Percentiles rank a stretch among this genome's conserved stretches.
phyloP scores from a whole-genome alignment of 2,888 invertebrate species.

The Sclerodermus sp. region DNA sequence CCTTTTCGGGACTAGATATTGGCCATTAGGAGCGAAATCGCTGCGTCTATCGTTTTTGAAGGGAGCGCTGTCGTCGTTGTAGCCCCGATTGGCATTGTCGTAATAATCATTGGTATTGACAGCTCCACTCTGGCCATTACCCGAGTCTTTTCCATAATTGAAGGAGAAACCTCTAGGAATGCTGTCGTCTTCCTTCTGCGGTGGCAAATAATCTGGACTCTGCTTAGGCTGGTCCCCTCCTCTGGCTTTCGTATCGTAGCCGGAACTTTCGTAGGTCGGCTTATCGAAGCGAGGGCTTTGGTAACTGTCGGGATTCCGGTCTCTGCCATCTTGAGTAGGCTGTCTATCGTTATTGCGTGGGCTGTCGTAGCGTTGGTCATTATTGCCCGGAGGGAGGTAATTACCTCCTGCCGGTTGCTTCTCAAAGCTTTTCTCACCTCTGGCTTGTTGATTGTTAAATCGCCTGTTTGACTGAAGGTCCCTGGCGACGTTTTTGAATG shows the following conservation, averaged over 20 bases:
- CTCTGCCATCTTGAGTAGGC: neutral
- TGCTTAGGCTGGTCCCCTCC: no score
- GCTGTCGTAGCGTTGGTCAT: neutral
- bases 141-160: conserved; percentile 2
- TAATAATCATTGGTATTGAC: no score
- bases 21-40: neutral
- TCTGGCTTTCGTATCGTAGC: no score
- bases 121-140: no score
- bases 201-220: neutral
- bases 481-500: neutral
- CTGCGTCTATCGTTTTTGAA: neutral
- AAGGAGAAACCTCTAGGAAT: conserved; percentile 2
- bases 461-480: neutral
- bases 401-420: neutral
- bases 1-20: neutral
- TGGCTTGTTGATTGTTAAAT: neutral
- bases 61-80: neutral
- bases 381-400: neutral
- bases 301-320: no score
- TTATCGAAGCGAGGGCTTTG: no score
- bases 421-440: neutral
- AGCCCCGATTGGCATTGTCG: neutral
- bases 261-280: neutral
- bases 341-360: neutral
- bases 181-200: neutral